phyloP scores from a whole-genome alignment of 1,140 invertebrate species.

The Heterodera schachtii region DNA sequence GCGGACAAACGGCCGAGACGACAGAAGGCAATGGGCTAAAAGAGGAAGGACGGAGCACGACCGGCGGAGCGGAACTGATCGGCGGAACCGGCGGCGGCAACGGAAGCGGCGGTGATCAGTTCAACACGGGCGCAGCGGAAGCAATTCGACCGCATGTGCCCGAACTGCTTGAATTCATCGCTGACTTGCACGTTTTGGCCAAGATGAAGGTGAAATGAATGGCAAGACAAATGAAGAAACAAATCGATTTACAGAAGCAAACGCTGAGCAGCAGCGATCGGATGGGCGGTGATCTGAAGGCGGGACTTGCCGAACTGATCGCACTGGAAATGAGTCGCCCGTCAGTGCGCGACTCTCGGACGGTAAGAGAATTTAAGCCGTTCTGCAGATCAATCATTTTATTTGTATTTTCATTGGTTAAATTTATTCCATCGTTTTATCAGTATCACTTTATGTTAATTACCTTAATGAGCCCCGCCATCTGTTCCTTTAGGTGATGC shows the following conservation, averaged over 20 bases:
- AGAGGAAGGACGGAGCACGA: background rate
- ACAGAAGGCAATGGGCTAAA: background rate
- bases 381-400: no score
- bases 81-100: constrained; percentile 22
- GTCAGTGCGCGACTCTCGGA: constrained; percentile 55
- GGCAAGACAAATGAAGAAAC: constrained; percentile 17
- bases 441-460: no score
- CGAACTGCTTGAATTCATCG: constrained; percentile 92
- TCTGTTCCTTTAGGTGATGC: constrained; percentile 26
- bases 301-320: constrained; percentile 66
- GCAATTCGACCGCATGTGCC: constrained; percentile 85
- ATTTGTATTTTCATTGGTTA: no score
- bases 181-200: constrained; percentile 91
- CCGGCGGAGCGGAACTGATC: background rate
- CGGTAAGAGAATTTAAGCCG: constrained; percentile 38
- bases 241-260: constrained; percentile 72
- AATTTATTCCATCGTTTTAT: no score
- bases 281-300: constrained; percentile 75
- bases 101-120: constrained; percentile 55
- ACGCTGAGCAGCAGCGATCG: constrained; percentile 72
- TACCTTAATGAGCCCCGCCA: no score
- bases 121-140: constrained; percentile 84
- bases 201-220: constrained; percentile 82
- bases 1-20: constrained; percentile 4
- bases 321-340: constrained; percentile 61